Conservation (phyloP, 2,797 vertebrate species). For the Enteromius treurensis region DNA sequence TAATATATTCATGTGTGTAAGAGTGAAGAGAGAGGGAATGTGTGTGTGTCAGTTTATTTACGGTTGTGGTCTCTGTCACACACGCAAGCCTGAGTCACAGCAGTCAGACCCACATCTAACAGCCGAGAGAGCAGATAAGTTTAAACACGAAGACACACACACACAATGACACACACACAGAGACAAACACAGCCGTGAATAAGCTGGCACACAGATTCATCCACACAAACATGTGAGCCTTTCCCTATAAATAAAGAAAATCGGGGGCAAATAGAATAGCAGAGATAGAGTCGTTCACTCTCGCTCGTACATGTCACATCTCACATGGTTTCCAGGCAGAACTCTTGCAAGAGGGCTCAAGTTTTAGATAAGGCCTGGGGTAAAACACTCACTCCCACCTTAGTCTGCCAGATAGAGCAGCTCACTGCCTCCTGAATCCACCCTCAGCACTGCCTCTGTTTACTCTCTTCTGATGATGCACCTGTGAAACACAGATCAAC, state of each 20-base stretch:
- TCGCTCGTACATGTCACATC: background rate
- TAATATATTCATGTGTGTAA: conserved; percentile 21
- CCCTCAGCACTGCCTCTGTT: background rate
- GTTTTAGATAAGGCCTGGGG: conserved; percentile 1
- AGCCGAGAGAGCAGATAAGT: conserved; percentile 7
- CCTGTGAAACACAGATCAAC: background rate
- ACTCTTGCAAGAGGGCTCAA: background rate
- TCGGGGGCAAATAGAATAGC: background rate
- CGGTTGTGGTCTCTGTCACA: conserved; percentile 20
- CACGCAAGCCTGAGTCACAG: conserved; percentile 18
- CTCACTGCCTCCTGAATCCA: background rate
- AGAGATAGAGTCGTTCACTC: background rate
- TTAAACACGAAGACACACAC: background rate
- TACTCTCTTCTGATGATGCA: background rate
- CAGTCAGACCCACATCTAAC: conserved; percentile 9
- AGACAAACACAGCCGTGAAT: background rate
- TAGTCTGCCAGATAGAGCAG: background rate
- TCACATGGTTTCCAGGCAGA: background rate
- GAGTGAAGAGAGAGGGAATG: background rate
- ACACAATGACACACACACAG: background rate
- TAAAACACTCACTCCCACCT: background rate
- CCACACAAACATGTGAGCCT: background rate
- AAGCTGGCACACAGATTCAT: background rate
- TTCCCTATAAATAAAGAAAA: conserved; percentile 2
- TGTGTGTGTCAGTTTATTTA: conserved; percentile 33